Base-by-base conservation (phyloP, 35 echinoderm and acorn worm species). In the Apostichopus japonicus region DNA sequence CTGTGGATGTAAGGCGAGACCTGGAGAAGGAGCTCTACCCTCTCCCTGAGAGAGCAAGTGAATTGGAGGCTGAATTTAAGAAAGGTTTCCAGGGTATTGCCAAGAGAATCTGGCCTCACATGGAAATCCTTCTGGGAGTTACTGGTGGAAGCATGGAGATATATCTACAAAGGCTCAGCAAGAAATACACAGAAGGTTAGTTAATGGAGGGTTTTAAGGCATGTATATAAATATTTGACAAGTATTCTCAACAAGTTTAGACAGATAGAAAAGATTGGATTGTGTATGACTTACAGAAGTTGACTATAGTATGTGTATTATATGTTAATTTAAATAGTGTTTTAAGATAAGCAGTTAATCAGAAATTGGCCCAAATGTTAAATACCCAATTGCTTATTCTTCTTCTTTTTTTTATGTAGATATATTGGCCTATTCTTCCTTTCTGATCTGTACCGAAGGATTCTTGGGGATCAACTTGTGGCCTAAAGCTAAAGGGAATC, bases 61-160 rank as follows among this genome's bases (percentile, higher is more conserved):
- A 93, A 23, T 54, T 93, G 15, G 72, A 77, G 23, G 19, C 52
- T 44, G 92, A 93, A 72, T 93, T 93, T 70, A 54, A 77, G 72
- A 93, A 93, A 57, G 92, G 92, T 61, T 93, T 93, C 53, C 82
- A 90, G 13, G 92, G 84, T 23, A 93, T 93, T 27, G 83, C 83
- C 53, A 86, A 56, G 24, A 80, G 92, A 33, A 77, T 93, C 16
- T 93, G 92, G 92, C 91, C 91, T 4, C 53, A 84, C 6, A 52
- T 92, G 77, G 44, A 24, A 33, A 56, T 75, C 79, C 67, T 92
- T 13, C 21, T 65, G 3, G 91, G 73, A 19, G 79, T 91, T n/a
- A 79, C 90, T 9, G 77, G 73, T 4, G 90, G 90, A 21, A 56
- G 73, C 54, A 21, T 54, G 19, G 90, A 54, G 10, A 56, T 80